Evolutionary conservation across 2,888 invertebrate genomes (phyloP).

Genomic region (Dyspetes luteomarginatus): DNA sequence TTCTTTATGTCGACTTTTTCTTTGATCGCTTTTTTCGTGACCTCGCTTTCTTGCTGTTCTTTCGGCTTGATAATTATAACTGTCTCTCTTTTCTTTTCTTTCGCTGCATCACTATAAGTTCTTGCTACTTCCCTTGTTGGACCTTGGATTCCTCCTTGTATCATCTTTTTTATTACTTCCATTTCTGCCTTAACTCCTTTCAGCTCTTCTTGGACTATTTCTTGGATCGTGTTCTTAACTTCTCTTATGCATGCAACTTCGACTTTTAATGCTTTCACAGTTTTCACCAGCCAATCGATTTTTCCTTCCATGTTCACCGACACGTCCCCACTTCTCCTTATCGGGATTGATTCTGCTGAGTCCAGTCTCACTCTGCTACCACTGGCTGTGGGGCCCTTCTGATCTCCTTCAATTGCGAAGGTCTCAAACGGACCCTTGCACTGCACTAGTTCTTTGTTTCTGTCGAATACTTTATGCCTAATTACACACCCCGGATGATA

Average conservation of each 20-base stretch:
- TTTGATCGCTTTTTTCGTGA: no score
- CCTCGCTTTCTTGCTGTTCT: no score
- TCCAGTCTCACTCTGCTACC: slow-evolving; percentile 11
- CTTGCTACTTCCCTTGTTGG: background rate
- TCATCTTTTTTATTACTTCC: slow-evolving; percentile 34
- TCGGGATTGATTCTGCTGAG: background rate
- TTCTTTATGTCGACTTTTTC: no score
- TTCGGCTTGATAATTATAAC: slow-evolving; percentile 55
- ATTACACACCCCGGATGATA: slow-evolving; percentile 38
- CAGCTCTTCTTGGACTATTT: slow-evolving; percentile 48
- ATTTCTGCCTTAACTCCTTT: slow-evolving; percentile 39
- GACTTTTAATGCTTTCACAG: slow-evolving; percentile 33
- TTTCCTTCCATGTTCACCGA: background rate
- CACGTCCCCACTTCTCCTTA: background rate
- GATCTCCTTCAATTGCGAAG: slow-evolving; percentile 12
- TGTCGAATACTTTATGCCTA: slow-evolving; percentile 25
- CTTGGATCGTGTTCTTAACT: slow-evolving; percentile 29
- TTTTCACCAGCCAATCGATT: slow-evolving; percentile 41
- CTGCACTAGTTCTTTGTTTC: slow-evolving; percentile 12
- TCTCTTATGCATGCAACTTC: slow-evolving; percentile 26
- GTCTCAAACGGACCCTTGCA: slow-evolving; percentile 21
- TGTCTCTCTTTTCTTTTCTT: slow-evolving; percentile 16
- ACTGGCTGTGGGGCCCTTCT: slow-evolving; percentile 8
- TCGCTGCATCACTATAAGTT: slow-evolving; percentile 18
- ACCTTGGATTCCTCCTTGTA: background rate